A percentile compares a stretch with the other conserved stretches of the same genome.
phyloP scores from a whole-genome alignment of 64 coral and sea anemone genomes.

The Acropora yongei region DNA sequence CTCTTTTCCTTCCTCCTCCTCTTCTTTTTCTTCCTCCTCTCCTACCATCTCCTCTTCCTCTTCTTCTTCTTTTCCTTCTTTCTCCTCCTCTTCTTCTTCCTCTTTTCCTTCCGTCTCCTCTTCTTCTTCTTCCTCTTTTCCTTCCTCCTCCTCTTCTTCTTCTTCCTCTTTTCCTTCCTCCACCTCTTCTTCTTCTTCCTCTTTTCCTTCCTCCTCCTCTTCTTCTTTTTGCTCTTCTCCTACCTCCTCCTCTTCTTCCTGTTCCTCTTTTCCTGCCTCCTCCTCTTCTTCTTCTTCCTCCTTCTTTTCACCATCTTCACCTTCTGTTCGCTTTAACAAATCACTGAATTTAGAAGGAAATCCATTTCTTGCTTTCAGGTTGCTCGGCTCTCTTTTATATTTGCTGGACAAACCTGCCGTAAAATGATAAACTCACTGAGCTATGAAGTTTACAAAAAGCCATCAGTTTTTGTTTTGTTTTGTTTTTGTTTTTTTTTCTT shows the following conservation, averaged over 20 bases:
- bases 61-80: neutral
- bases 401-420: neutral
- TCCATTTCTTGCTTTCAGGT: neutral
- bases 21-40: neutral
- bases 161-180: neutral
- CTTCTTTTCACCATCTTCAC: neutral
- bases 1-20: neutral
- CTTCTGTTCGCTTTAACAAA: neutral
- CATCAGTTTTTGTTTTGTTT: no score
- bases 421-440: neutral
- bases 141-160: neutral
- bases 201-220: neutral
- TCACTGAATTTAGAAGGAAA: neutral
- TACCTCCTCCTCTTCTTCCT: neutral
- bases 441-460: no score
- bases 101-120: neutral
- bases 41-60: conserved; percentile 1
- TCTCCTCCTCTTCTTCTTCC: neutral
- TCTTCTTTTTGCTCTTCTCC: neutral
- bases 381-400: neutral
- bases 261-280: neutral
- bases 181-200: neutral
- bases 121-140: neutral
- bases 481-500: no score
- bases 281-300: conserved; percentile 5